These are phyloP conservation scores for Channa argus DNA, from an alignment of 2,113 vertebrate species.

Conservation along the genomic window DNA sequence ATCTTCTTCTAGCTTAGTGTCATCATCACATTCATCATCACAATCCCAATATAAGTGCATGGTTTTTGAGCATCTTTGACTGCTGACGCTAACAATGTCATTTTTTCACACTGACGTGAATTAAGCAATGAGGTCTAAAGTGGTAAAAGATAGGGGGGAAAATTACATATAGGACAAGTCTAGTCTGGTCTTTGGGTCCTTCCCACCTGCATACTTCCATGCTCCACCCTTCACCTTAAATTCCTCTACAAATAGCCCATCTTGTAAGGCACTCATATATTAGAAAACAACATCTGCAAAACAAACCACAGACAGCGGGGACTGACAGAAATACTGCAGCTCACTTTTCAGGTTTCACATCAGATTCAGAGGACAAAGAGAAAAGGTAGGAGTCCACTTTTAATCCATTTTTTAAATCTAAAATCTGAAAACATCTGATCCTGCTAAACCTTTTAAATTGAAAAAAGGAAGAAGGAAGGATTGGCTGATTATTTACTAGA, in stretches of 20 bases:
- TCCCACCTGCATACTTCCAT: conserved; percentile 3
- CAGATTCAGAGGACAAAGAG: not conserved
- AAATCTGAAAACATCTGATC: too few relatives aligned
- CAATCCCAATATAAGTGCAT: not conserved
- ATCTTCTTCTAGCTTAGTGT: not conserved
- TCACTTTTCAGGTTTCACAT: not conserved
- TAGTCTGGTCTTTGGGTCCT: conserved; percentile 66
- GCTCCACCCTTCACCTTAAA: conserved; percentile 65
- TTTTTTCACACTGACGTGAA: not conserved
- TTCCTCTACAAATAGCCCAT: conserved; percentile 75
- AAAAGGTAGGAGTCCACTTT: conserved; percentile 54
- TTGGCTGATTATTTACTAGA: conserved; percentile 15
- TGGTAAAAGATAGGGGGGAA: conserved; percentile 28
- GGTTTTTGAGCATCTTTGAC: too few relatives aligned
- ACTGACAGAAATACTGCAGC: not conserved
- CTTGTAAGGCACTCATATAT: conserved; percentile 4
- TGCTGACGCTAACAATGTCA: too few relatives aligned
- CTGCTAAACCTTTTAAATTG: too few relatives aligned
- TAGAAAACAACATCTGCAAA: conserved; percentile 30
- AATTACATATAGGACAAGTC: conserved; percentile 59
- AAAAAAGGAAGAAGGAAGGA: not conserved
- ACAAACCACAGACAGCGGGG: not conserved
- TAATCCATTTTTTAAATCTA: not conserved
- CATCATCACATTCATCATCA: not conserved
- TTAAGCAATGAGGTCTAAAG: not conserved